Percentiles rank a stretch among this genome's conserved stretches.
phyloP scores from a whole-genome alignment of 2,113 vertebrate species.

The Malurus elegans region DNA sequence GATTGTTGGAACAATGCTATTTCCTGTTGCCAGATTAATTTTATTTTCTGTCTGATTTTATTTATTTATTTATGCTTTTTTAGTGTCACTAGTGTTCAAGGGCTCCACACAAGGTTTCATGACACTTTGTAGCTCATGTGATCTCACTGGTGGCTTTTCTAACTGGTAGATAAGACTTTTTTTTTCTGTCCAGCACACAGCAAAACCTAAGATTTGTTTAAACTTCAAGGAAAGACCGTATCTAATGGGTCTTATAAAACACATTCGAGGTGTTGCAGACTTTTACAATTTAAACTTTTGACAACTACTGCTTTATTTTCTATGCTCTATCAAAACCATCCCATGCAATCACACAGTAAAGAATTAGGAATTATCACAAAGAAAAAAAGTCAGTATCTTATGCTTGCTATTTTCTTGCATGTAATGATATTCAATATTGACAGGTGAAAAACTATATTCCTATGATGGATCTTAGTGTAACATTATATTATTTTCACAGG shows the following conservation, averaged over 20 bases:
- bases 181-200: not conserved
- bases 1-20: not conserved
- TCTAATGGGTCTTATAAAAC: not conserved
- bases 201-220: not conserved
- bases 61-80: not conserved
- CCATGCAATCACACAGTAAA: not conserved
- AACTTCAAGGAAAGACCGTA: not conserved
- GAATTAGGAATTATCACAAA: not conserved
- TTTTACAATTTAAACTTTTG: not conserved
- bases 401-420: not conserved
- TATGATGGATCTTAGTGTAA: not conserved
- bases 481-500: not conserved
- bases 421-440: not conserved
- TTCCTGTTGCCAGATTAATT: not conserved
- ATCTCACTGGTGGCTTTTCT: not conserved
- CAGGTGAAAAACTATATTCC: not conserved
- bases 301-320: not conserved
- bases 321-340: not conserved
- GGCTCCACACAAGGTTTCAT: not conserved
- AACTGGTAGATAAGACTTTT: not conserved
- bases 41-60: not conserved
- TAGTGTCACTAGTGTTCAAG: not conserved
- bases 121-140: not conserved
- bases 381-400: not conserved
- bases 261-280: not conserved